A percentile compares a stretch with the other conserved stretches of the same genome.
These are phyloP conservation scores for Meiosimyza platycephala DNA, from an alignment of 2,888 invertebrate genomes.

Conservation along the genomic window DNA sequence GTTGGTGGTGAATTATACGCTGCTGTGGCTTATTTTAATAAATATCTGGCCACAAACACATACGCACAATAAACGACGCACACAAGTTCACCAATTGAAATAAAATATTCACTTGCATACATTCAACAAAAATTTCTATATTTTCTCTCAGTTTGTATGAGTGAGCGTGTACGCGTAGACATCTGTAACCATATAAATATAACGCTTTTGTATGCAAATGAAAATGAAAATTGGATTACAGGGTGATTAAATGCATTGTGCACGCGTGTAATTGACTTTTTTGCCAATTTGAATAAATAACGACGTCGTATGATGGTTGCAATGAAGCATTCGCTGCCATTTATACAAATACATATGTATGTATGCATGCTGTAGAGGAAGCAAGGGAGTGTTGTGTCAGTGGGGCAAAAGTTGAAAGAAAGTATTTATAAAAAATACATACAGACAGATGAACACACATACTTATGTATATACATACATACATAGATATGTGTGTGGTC, in stretches of 20 bases:
- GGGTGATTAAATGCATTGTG: constrained; percentile 25
- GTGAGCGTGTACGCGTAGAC: background rate
- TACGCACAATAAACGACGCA: background rate
- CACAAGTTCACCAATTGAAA: background rate
- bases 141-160: background rate
- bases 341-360: too few species aligned
- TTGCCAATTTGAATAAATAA: constrained; percentile 28
- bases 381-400: background rate
- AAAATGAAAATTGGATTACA: constrained; percentile 31
- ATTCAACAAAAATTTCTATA: background rate
- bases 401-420: background rate
- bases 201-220: constrained; percentile 23
- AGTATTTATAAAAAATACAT: background rate
- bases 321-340: too few species aligned
- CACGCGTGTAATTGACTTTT: constrained; percentile 28
- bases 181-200: constrained; percentile 4
- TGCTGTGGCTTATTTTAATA: constrained; percentile 20
- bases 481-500: too few species aligned
- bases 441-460: background rate
- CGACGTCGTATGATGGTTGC: background rate
- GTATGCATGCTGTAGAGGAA: background rate
- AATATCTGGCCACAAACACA: constrained; percentile 2
- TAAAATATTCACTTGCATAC: background rate
- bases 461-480: too few species aligned
- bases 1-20: constrained; percentile 16